These are phyloP conservation scores for Platysteira castanea DNA, from an alignment of 2,113 vertebrate species.

Conservation along the genomic window DNA sequence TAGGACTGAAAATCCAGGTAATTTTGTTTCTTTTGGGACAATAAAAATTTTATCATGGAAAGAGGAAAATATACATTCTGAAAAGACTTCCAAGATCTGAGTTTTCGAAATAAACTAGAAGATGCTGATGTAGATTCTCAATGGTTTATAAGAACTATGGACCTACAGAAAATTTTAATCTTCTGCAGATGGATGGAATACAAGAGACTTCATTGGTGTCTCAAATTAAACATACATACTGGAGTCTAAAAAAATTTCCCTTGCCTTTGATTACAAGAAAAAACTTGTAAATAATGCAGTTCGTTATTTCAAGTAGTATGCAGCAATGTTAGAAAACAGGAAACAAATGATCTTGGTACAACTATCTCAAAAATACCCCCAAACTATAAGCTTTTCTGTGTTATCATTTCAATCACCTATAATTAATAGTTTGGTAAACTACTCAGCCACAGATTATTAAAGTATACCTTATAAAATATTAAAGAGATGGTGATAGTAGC, in stretches of 20 bases:
- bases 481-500: neutral
- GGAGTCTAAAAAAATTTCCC: neutral
- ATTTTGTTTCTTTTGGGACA: neutral
- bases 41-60: neutral
- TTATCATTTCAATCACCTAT: neutral
- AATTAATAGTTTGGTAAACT: neutral
- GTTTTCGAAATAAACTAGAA: neutral
- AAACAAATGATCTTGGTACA: neutral
- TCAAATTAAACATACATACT: neutral
- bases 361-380: neutral
- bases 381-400: neutral
- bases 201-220: neutral
- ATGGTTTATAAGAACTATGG: neutral
- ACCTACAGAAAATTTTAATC: neutral
- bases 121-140: neutral
- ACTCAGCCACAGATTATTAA: neutral
- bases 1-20: neutral
- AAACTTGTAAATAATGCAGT: neutral
- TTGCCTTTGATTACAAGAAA: neutral
- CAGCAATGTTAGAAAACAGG: neutral
- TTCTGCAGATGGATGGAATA: neutral
- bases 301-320: neutral
- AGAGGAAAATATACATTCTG: neutral
- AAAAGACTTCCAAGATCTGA: neutral
- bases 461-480: neutral